Conservation (phyloP, 2,888 invertebrate species). For the Aporophyla lueneburgensis region DNA sequence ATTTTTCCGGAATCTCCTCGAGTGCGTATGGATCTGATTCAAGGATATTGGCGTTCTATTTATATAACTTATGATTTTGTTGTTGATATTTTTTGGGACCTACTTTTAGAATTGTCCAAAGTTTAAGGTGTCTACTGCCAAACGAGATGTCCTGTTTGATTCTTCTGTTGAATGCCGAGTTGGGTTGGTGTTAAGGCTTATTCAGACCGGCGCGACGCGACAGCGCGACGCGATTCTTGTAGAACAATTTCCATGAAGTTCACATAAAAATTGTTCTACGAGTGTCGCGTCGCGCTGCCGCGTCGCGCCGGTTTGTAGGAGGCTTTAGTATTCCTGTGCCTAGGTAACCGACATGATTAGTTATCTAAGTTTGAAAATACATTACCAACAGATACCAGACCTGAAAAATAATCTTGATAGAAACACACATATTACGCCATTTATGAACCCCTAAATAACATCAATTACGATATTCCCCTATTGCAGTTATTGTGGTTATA, state of each 20-base stretch:
- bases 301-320: no score
- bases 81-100: neutral
- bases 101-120: neutral
- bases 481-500: constrained; percentile 23
- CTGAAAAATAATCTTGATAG: neutral
- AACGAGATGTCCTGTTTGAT: no score
- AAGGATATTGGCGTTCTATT: constrained; percentile 35
- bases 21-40: constrained; percentile 6
- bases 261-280: no score
- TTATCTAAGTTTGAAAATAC: neutral
- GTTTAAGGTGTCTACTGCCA: no score
- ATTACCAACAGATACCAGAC: neutral
- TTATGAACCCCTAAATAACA: constrained; percentile 14
- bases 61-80: neutral
- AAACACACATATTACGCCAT: neutral
- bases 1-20: constrained; percentile 17
- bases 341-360: neutral
- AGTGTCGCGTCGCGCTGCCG: no score
- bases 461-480: neutral
- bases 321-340: neutral
- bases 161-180: no score
- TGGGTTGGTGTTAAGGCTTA: no score
- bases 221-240: no score
- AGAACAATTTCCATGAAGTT: no score
- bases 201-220: no score